A percentile compares a stretch with the other conserved stretches of the same genome.
phyloP scores from a whole-genome alignment of 2,888 invertebrate species.

The Orchesellides sinensis region DNA sequence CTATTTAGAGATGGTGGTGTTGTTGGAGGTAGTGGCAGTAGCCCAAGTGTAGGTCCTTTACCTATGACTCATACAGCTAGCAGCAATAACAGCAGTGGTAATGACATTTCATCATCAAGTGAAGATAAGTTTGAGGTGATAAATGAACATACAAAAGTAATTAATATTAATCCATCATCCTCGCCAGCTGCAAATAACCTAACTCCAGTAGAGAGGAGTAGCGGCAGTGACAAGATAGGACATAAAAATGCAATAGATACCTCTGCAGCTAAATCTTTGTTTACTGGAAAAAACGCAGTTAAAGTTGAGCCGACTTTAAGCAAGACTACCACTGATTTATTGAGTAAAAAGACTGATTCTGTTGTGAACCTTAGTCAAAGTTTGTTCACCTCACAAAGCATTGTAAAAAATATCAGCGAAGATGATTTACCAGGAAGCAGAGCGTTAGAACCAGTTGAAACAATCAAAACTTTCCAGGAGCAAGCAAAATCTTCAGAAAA shows the following conservation, averaged over 20 bases:
- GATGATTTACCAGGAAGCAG: background rate
- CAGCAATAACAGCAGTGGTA: constrained; percentile 16
- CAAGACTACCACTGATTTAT: constrained; percentile 10
- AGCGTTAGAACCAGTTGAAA: constrained; percentile 4
- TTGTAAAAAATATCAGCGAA: constrained; percentile 1
- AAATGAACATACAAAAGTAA: constrained; percentile 25
- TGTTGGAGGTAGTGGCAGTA: constrained; percentile 13
- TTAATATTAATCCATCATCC: constrained; percentile 22
- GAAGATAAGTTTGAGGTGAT: background rate
- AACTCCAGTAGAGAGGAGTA: constrained; percentile 6
- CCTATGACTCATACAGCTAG: background rate
- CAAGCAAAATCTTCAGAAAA: background rate
- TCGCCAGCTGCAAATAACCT: background rate
- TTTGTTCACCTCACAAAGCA: no score
- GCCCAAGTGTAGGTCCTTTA: background rate
- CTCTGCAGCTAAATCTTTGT: background rate
- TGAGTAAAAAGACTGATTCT: background rate
- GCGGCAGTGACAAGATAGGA: no score
- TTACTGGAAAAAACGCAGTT: constrained; percentile 14
- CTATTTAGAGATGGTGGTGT: constrained; percentile 1
- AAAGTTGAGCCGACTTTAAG: constrained; percentile 36
- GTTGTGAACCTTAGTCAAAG: background rate
- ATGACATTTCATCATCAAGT: constrained; percentile 12
- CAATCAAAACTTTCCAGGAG: background rate
- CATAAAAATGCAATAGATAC: no score